Percentiles rank a stretch among this genome's conserved stretches.
These are phyloP conservation scores for Baccha elongata DNA, from an alignment of 2,888 invertebrate species.

Conservation along the genomic window DNA sequence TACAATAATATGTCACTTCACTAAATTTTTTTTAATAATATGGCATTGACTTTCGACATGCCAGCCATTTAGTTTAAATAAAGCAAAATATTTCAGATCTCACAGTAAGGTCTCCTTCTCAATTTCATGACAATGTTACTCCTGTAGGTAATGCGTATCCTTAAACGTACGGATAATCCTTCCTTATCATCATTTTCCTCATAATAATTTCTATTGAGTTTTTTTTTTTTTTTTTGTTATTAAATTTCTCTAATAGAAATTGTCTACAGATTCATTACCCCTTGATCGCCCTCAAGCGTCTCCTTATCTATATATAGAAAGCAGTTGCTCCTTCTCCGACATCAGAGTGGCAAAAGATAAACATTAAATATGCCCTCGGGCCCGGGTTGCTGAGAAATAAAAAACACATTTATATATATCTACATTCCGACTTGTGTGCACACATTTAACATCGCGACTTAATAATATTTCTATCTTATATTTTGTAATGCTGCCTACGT, in stretches of 20 bases:
- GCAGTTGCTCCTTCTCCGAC: conserved; percentile 13
- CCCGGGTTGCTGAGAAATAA: conserved; percentile 12
- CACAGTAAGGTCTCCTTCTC: no score
- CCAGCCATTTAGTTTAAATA: no score
- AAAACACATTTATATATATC: conserved; percentile 27
- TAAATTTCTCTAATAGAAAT: conserved; percentile 44
- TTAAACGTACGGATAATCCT: background rate
- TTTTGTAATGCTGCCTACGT: conserved; percentile 53
- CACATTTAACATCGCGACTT: conserved; percentile 37
- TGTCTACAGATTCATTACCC: conserved; percentile 62
- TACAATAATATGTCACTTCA: no score
- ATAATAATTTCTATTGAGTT: conserved; percentile 27
- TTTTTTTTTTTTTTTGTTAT: conserved; percentile 6
- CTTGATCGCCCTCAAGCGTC: conserved; percentile 51
- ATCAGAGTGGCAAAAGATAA: conserved; percentile 41
- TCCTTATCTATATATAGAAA: conserved; percentile 48
- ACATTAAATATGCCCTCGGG: conserved; percentile 44
- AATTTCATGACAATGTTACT: no score
- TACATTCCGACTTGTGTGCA: conserved; percentile 24
- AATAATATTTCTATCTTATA: conserved; percentile 38
- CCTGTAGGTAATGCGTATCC: no score
- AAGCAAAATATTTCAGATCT: no score
- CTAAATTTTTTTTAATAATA: no score
- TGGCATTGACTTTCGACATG: no score
- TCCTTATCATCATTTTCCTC: conserved; percentile 27